Conservation (phyloP, 92 coral and sea anemone species). For the Palythoa grandiflora region DNA sequence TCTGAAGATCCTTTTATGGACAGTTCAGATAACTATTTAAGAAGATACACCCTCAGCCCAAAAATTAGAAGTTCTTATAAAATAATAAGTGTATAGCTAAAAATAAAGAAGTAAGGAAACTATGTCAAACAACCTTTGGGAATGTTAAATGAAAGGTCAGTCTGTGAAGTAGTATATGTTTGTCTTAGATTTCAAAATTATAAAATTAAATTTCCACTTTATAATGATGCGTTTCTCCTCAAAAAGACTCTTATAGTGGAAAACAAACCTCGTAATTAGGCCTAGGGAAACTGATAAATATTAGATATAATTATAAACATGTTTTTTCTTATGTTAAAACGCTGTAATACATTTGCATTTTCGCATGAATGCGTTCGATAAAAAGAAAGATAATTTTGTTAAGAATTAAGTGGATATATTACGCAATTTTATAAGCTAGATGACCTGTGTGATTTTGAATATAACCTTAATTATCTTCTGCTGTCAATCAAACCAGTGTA, state of each 20-base stretch:
- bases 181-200: not conserved
- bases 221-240: not conserved
- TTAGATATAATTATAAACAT: not conserved
- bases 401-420: not conserved
- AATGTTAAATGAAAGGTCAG: not conserved
- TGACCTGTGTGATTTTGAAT: not conserved
- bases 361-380: not conserved
- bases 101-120: not conserved
- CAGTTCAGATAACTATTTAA: too few species aligned
- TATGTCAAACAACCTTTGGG: not conserved
- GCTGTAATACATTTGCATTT: not conserved
- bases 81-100: too few species aligned
- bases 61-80: too few species aligned
- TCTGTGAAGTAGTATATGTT: not conserved
- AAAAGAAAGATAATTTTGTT: not conserved
- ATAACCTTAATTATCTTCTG: not conserved
- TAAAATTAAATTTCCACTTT: not conserved
- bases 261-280: not conserved
- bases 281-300: not conserved
- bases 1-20: too few species aligned
- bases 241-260: not conserved
- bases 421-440: not conserved
- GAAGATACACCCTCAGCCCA: too few species aligned
- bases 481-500: conserved; percentile 19
- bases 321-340: not conserved